phyloP scores from a whole-genome alignment of 2,797 vertebrate species.

The Falco naumanni region DNA sequence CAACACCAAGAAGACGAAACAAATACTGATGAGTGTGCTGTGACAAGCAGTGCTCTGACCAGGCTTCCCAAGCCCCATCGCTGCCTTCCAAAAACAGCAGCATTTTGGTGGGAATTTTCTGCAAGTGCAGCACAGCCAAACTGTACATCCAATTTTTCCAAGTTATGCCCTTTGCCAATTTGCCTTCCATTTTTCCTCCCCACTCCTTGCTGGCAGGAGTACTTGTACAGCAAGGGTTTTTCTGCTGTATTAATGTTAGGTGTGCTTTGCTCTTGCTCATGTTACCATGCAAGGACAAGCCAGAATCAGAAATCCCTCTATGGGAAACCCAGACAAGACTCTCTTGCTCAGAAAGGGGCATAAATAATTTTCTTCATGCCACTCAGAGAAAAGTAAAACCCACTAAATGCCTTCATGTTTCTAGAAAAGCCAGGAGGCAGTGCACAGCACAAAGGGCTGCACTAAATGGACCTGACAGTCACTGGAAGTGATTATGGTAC shows the following conservation, averaged over 20 bases:
- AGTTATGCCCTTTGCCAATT: constrained; percentile 54
- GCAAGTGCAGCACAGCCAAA: constrained; percentile 61
- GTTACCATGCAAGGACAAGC: constrained; percentile 4
- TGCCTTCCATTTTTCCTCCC: constrained; percentile 35
- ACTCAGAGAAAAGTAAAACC: background rate
- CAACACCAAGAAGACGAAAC: background rate
- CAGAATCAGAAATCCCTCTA: background rate
- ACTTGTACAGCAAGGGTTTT: constrained; percentile 27
- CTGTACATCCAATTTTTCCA: constrained; percentile 71
- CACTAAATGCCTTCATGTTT: background rate
- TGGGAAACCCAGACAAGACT: background rate
- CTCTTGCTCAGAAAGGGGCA: background rate
- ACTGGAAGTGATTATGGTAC: constrained; percentile 37
- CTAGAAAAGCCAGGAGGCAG: background rate
- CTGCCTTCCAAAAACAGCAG: constrained; percentile 13
- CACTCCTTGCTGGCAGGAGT: constrained; percentile 46
- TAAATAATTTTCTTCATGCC: background rate
- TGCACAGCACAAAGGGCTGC: constrained; percentile 22
- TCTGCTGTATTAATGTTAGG: constrained; percentile 32
- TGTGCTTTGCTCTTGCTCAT: constrained; percentile 57
- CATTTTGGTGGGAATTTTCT: constrained; percentile 71
- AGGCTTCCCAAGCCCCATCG: background rate
- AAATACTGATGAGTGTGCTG: background rate
- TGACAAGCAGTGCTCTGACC: background rate
- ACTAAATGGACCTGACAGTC: constrained; percentile 12